Conservation (phyloP, 2,113 vertebrate species). For the Clupea harengus region DNA sequence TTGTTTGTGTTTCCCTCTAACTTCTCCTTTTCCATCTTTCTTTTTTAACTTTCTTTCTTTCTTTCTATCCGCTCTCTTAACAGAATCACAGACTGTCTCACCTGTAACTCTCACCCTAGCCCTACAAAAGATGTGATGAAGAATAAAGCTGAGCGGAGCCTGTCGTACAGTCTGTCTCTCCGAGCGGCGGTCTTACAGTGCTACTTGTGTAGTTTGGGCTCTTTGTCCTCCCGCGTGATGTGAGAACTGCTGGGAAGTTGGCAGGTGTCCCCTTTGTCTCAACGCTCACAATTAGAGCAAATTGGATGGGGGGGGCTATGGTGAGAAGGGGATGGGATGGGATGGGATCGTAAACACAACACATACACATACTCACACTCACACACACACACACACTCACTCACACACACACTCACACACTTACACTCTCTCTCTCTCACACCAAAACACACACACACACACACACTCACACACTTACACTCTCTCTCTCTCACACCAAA, state of each 20-base stretch:
- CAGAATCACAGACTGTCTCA: too few relatives aligned
- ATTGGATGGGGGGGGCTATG: background rate
- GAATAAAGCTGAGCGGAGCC: too few relatives aligned
- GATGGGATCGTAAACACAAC: background rate
- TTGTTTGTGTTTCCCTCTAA: background rate
- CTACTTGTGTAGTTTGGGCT: background rate
- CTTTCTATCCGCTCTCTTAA: background rate
- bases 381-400: background rate
- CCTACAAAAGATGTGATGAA: too few relatives aligned
- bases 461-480: background rate
- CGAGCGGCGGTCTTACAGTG: too few relatives aligned
- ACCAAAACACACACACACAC: background rate
- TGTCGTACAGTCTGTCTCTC: too few relatives aligned
- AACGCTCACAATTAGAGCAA: slow-evolving; percentile 32
- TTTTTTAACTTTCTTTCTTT: background rate
- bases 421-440: background rate
- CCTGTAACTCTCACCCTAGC: too few relatives aligned
- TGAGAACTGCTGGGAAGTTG: background rate
- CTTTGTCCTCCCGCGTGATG: background rate
- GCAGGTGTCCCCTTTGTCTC: slow-evolving; percentile 23
- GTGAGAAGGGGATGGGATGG: slow-evolving; percentile 27
- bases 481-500: background rate
- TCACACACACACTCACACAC: background rate
- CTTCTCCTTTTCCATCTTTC: background rate
- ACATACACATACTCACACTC: background rate